phyloP scores from a whole-genome alignment of 2,797 vertebrate species.

The Syngnathus rostellatus region DNA sequence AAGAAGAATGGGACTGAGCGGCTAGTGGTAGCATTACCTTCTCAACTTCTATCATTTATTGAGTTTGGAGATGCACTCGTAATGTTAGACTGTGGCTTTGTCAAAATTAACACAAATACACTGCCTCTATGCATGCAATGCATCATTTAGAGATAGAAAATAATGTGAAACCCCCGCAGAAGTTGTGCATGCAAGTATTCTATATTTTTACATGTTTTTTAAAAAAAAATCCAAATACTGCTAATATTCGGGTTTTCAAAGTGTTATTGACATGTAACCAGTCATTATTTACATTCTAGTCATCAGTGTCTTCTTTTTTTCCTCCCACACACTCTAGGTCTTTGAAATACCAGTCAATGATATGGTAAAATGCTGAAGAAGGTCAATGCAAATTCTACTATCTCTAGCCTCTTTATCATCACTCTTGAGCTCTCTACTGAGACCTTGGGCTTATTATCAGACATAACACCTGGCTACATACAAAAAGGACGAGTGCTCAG shows the following conservation, averaged over 20 bases:
- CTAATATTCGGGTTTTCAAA: too few species aligned
- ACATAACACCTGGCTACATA: slow-evolving; percentile 48
- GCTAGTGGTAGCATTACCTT: slow-evolving; percentile 18
- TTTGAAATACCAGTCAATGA: slow-evolving; percentile 9
- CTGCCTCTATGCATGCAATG: too few species aligned
- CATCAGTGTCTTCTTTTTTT: not conserved
- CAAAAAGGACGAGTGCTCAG: slow-evolving; percentile 10
- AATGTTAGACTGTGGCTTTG: slow-evolving; percentile 12
- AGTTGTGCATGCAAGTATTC: too few species aligned
- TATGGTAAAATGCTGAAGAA: slow-evolving; percentile 22
- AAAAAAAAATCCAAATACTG: too few species aligned
- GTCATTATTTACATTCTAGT: not conserved
- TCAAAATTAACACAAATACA: too few species aligned
- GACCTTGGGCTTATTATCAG: slow-evolving; percentile 56
- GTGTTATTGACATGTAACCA: too few species aligned
- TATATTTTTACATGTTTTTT: too few species aligned
- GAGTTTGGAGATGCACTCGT: slow-evolving; percentile 23
- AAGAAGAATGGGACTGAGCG: slow-evolving; percentile 52
- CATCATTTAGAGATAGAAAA: too few species aligned
- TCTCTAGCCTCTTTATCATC: slow-evolving; percentile 35
- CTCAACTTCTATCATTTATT: slow-evolving; percentile 49
- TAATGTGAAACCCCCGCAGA: too few species aligned
- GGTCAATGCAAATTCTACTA: slow-evolving; percentile 34
- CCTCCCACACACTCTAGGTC: not conserved
- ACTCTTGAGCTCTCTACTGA: slow-evolving; percentile 22